Base-by-base conservation (phyloP, 2,888 invertebrate species). In the Nomada ferruginata region DNA sequence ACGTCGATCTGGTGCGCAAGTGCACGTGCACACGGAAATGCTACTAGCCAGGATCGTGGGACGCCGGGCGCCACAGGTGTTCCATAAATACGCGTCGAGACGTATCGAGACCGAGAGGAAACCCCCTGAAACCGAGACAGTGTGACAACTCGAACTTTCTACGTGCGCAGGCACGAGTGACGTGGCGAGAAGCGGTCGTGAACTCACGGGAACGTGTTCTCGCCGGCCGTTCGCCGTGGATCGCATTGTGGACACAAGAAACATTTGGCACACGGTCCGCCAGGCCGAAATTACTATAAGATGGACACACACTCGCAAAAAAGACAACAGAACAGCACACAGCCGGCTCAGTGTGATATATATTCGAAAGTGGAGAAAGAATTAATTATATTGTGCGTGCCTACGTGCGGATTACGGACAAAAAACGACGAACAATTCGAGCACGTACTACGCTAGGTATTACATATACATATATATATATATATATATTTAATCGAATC, bases 11-110 rank as follows among this genome's bases (percentile, higher is more conserved):
- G 94, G 98, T 99, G 93, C 97, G 98, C 93, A 98, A 98, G 94
- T 99, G 99, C 94, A 97, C 98, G 88, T 99, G 99, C 95, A 97
- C 97, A 90, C 97, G 97, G 95, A 98, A 98, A 95, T 98, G 98
- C 95, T 96, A 96, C 95, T 96, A 90, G 84, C 88, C 79, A 89
- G 82, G 80, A 84, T 73, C 82, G 70, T 74, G 65, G 79, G 65
- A 83, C 64, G 63, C 64, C 70, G 76, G 36, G 79, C 66, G 83
- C 85, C 85, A 86, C 75, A 82, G 82, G 76, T 82, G 82, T 79
- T 71, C 82, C 85, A 76, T 82, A 76, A 78, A 74, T 76, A 79
- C 29, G 59, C 85, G 79, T 87, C 87, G 87, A 82, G 69, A 71
- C 82, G 77, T 71, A 64, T 79, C 72, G 76, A 84, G 77, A 80